A percentile compares a stretch with the other conserved stretches of the same genome.
phyloP scores from a whole-genome alignment of 2,797 vertebrate species.

The Eptatretus atami region DNA sequence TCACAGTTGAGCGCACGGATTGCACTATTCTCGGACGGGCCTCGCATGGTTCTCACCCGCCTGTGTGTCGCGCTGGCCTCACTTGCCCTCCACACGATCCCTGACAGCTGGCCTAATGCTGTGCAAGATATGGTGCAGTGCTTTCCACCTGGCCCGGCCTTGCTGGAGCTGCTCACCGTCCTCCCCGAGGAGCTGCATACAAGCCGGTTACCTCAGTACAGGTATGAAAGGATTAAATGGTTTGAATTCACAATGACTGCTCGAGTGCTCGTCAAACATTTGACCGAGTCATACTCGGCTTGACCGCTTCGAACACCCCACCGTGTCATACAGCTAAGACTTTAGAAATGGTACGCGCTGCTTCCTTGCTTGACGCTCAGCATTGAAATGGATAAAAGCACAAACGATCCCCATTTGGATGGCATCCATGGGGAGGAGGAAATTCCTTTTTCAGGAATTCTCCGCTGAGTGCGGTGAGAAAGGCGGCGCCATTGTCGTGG shows the following conservation, averaged over 20 bases:
- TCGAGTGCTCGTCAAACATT: not conserved
- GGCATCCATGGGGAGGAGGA: too few species aligned
- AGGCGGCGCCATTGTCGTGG: too few species aligned
- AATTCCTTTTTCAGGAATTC: too few species aligned
- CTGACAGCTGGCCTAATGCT: conserved; percentile 68
- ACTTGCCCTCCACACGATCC: conserved; percentile 90
- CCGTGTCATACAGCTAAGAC: too few species aligned
- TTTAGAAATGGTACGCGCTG: too few species aligned
- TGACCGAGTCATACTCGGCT: too few species aligned
- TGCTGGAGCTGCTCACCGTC: conserved; percentile 79
- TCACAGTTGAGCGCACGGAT: conserved; percentile 87
- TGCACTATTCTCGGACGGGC: conserved; percentile 59
- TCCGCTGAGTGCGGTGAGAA: too few species aligned
- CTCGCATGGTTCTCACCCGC: conserved; percentile 87
- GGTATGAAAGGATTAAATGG: not conserved
- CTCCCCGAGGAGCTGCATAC: conserved; percentile 95
- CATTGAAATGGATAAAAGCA: too few species aligned
- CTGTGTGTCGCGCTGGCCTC: conserved; percentile 83
- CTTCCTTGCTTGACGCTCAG: too few species aligned
- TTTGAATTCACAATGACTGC: not conserved
- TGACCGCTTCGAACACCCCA: too few species aligned
- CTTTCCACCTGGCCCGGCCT: conserved; percentile 70
- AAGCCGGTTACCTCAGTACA: conserved; percentile 67
- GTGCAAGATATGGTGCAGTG: conserved; percentile 84
- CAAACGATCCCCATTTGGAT: too few species aligned